Evolutionary conservation across 2,113 vertebrate species (phyloP), one percentile per base, ranked within the genome.

Genomic region (Bubo bubo): DNA sequence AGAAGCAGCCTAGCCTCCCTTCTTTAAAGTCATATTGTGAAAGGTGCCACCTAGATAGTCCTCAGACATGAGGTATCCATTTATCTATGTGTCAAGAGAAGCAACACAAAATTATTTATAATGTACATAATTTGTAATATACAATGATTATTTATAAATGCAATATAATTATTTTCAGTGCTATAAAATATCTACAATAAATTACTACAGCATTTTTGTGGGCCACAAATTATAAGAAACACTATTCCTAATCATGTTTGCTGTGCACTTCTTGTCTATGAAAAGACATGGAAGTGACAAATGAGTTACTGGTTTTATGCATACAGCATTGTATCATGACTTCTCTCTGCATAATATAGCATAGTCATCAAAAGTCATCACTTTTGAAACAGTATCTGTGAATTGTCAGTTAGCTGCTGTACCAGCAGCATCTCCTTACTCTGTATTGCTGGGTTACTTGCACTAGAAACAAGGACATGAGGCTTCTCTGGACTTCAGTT

Each of bases 301-400:
- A 86, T n/a, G 15, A 45, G 11, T 32, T 77, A 55, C 64, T 37
- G 24, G 1, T 70, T 70, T 64, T 70, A 66, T 41, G 34, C 50
- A 41, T 21, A 47, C 26, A 58, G 58, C 45, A 84, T 37, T 50
- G n/a, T 79, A 39, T 30, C 41, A 39, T 52, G 27, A 58, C 50
- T 80, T 77, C 19, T 43, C 45, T 81, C 56, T 66, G 45, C 52
- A 55, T 55, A 72, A 90, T 30, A 30, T 71, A 70, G 28, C 37
- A 55, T 12, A 62, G 24, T 39, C 35, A 41, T 88, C 9, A 79
- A 34, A 84, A 89, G 27, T 27, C 9, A 72, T 41, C 50, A 58
- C 27, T 77, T 97, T 60, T 39, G 30, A 43, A 96, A 89, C 34
- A 80, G 6, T 34, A 62, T 56, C 67, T 66, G 34, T 90, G 50